These are phyloP conservation scores for Pangasius mekongensis DNA, from an alignment of 2,797 vertebrate genomes.

Conservation along the genomic window DNA sequence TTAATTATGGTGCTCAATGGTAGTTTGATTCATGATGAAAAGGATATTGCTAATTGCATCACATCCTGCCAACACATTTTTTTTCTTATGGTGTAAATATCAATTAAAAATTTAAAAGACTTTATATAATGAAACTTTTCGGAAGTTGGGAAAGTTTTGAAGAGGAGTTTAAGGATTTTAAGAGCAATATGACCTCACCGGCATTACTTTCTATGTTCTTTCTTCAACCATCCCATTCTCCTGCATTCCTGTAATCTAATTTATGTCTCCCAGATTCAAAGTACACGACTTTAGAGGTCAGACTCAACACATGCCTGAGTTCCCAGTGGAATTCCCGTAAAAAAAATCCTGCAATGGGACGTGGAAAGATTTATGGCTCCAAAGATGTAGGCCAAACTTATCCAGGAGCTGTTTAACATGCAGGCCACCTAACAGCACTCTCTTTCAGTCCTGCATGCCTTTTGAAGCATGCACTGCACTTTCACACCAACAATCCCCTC, in stretches of 20 bases:
- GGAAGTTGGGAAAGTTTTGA: background rate
- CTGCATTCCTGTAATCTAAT: slow-evolving; percentile 75
- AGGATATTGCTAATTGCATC: slow-evolving; percentile 37
- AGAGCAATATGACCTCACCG: slow-evolving; percentile 3
- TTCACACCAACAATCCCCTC: slow-evolving; percentile 33
- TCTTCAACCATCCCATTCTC: slow-evolving; percentile 62
- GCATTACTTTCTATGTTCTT: slow-evolving; percentile 50
- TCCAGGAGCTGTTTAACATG: slow-evolving; percentile 76
- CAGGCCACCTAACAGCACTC: slow-evolving; percentile 63
- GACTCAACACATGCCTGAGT: slow-evolving; percentile 80
- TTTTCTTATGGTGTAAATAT: slow-evolving; percentile 21
- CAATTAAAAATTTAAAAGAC: background rate
- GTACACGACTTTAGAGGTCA: slow-evolving; percentile 80
- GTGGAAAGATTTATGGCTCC: slow-evolving; percentile 78
- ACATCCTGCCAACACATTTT: slow-evolving; percentile 19
- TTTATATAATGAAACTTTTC: background rate
- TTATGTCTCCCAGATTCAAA: slow-evolving; percentile 78
- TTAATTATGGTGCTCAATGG: slow-evolving; percentile 45
- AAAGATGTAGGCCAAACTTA: slow-evolving; percentile 64
- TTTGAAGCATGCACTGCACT: slow-evolving; percentile 31
- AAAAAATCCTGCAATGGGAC: slow-evolving; percentile 74
- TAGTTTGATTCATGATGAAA: slow-evolving; percentile 44
- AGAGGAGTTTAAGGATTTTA: slow-evolving; percentile 13
- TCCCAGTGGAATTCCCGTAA: slow-evolving; percentile 80
- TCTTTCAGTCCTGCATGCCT: slow-evolving; percentile 50